Evolutionary conservation across 92 coral and sea anemone species (phyloP).

Genomic region (Bergia sp.): DNA sequence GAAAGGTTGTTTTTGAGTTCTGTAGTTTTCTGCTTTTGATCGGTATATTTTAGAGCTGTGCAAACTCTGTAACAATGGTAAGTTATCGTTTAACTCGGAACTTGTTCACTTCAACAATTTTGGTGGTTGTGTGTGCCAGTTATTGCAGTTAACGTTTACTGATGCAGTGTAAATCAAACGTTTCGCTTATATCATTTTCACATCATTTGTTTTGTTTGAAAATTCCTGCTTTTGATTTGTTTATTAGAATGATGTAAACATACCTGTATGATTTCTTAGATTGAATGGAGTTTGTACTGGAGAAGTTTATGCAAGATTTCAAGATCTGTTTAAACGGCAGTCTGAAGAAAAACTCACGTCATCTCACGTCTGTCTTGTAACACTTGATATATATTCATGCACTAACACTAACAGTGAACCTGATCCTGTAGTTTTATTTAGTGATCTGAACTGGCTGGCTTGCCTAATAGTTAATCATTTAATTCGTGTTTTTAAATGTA

Average conservation of each 20-base stretch:
- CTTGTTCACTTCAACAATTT: not conserved
- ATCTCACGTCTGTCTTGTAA: no score
- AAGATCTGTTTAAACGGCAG: not conserved
- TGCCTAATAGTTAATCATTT: not conserved
- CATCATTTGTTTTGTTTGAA: not conserved
- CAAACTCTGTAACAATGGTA: not conserved
- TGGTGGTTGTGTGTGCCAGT: not conserved
- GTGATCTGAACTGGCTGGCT: not conserved
- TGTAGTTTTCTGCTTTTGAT: not conserved
- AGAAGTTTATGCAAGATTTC: not conserved
- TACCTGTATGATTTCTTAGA: not conserved
- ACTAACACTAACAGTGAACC: not conserved
- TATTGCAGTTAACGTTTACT: no score
- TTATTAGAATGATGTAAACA: not conserved
- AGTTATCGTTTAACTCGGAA: not conserved
- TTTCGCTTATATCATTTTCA: no score
- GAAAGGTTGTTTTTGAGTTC: not conserved
- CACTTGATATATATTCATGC: not conserved
- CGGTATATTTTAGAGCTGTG: not conserved
- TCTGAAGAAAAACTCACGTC: no score
- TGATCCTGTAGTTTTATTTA: not conserved
- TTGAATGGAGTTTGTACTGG: not conserved
- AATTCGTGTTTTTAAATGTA: not conserved
- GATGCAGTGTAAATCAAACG: no score
- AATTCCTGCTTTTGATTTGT: not conserved